These are phyloP conservation scores for Agrotis exclamationis DNA, from an alignment of 2,888 invertebrate genomes.

Conservation along the genomic window DNA sequence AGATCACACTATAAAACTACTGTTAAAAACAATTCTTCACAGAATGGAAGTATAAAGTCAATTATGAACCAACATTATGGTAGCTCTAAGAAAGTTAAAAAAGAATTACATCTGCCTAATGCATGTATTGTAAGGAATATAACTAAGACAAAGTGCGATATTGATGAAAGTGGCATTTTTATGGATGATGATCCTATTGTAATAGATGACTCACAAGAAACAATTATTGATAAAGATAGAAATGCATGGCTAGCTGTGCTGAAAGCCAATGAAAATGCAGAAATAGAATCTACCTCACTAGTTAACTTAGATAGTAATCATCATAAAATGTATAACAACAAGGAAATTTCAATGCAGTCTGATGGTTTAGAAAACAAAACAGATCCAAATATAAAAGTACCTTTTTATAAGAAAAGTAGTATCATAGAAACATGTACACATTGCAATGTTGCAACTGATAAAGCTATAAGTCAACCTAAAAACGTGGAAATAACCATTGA, in stretches of 20 bases:
- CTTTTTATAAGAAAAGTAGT: conserved; percentile 78
- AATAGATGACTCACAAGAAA: conserved; percentile 78
- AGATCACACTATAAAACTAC: conserved; percentile 64
- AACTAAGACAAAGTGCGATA: conserved; percentile 49
- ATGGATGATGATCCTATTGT: conserved; percentile 78
- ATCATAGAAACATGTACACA: conserved; percentile 72
- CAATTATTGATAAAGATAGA: conserved; percentile 81
- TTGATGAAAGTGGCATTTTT: conserved; percentile 81
- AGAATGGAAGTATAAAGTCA: conserved; percentile 25
- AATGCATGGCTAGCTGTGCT: conserved; percentile 79
- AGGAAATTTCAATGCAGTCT: conserved; percentile 6
- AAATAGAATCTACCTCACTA: conserved; percentile 51
- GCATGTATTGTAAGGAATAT: conserved; percentile 11
- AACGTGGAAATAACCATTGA: conserved; percentile 78
- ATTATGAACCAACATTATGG: conserved; percentile 2
- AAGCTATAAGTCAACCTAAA: conserved; percentile 47
- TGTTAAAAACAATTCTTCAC: conserved; percentile 23
- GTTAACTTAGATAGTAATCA: conserved; percentile 44
- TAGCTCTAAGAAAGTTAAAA: conserved; percentile 44
- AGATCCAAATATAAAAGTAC: conserved; percentile 68
- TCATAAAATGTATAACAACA: conserved; percentile 24
- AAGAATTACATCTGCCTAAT: conserved; percentile 10
- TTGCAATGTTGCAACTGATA: conserved; percentile 59
- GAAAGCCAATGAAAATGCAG: conserved; percentile 72
- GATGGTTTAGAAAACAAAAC: conserved; percentile 23